These are phyloP conservation scores for Thyatira batis DNA, from an alignment of 2,888 invertebrate species.

Conservation along the genomic window DNA sequence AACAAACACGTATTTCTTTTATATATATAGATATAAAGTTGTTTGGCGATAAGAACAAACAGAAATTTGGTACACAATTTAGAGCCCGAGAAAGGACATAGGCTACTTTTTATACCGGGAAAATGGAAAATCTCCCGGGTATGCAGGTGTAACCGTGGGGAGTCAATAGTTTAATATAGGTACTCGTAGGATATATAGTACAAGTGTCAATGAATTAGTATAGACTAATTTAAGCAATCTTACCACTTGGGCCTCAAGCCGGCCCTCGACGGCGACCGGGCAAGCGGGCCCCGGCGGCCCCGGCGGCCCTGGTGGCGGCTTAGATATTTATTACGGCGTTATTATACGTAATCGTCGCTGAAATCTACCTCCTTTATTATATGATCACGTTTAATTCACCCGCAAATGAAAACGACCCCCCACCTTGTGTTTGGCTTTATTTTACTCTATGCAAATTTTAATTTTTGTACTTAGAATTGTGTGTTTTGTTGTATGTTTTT, in stretches of 20 bases:
- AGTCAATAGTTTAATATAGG: too few relatives aligned
- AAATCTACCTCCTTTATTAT: conserved; percentile 69
- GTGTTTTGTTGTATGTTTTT: too few relatives aligned
- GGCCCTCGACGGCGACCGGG: conserved; percentile 4
- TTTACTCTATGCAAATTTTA: neutral
- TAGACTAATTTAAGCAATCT: neutral
- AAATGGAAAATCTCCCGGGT: too few relatives aligned
- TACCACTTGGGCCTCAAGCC: neutral
- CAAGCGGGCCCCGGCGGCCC: conserved; percentile 20
- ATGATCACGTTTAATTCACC: conserved; percentile 62
- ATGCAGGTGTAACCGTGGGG: too few relatives aligned
- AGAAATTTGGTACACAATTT: too few relatives aligned
- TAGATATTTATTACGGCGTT: conserved; percentile 73
- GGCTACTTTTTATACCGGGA: too few relatives aligned
- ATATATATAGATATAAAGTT: too few relatives aligned
- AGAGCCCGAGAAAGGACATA: too few relatives aligned
- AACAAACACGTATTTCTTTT: too few relatives aligned
- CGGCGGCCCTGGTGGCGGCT: conserved; percentile 18
- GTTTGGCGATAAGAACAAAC: too few relatives aligned
- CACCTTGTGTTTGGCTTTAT: neutral
- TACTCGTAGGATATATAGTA: too few relatives aligned
- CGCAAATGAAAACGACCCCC: conserved; percentile 43
- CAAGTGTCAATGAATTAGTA: too few relatives aligned
- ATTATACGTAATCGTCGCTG: conserved; percentile 73
- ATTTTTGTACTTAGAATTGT: neutral